A percentile compares a stretch with the other conserved stretches of the same genome.
Evolutionary conservation across 2,113 vertebrate genomes (phyloP).

Genomic region (Seriola rivoliana): DNA sequence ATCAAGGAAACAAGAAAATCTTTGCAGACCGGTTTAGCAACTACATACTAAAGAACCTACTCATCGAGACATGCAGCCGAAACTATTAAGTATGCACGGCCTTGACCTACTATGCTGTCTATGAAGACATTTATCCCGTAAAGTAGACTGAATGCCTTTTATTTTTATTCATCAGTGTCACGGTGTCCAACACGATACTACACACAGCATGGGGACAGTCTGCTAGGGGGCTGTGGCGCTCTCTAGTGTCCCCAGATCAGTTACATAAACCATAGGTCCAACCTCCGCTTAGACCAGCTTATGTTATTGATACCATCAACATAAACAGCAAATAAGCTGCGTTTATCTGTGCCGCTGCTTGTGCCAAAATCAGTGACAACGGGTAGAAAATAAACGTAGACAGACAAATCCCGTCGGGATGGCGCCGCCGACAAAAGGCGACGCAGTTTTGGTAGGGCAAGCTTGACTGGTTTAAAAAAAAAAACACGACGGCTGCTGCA

Average conservation of each 20-base stretch:
- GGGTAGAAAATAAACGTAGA: neutral
- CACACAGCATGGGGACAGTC: slow-evolving; percentile 51
- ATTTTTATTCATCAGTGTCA: neutral
- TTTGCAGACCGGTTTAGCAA: slow-evolving; percentile 75
- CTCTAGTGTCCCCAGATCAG: slow-evolving; percentile 82
- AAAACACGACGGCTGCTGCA: slow-evolving; percentile 49
- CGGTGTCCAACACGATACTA: slow-evolving; percentile 13
- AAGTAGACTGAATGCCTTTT: neutral
- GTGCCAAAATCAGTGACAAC: neutral
- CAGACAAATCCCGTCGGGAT: slow-evolving; percentile 27
- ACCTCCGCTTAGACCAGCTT: slow-evolving; percentile 57
- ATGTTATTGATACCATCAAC: slow-evolving; percentile 62
- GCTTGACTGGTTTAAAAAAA: slow-evolving; percentile 36
- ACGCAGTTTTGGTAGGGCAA: slow-evolving; percentile 51
- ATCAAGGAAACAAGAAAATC: slow-evolving; percentile 50
- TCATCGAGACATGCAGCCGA: slow-evolving; percentile 53
- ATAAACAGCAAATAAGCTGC: slow-evolving; percentile 20
- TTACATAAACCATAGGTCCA: slow-evolving; percentile 73
- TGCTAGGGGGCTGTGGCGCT: slow-evolving; percentile 79
- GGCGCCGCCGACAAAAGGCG: slow-evolving; percentile 51
- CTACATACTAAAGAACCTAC: slow-evolving; percentile 50
- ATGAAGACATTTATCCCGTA: neutral
- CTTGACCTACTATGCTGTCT: neutral
- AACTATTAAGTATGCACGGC: slow-evolving; percentile 26
- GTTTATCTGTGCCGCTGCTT: neutral